A percentile compares a stretch with the other conserved stretches of the same genome.
phyloP scores from a whole-genome alignment of 2,888 invertebrate species.

The Lasioglossum leucozonium region DNA sequence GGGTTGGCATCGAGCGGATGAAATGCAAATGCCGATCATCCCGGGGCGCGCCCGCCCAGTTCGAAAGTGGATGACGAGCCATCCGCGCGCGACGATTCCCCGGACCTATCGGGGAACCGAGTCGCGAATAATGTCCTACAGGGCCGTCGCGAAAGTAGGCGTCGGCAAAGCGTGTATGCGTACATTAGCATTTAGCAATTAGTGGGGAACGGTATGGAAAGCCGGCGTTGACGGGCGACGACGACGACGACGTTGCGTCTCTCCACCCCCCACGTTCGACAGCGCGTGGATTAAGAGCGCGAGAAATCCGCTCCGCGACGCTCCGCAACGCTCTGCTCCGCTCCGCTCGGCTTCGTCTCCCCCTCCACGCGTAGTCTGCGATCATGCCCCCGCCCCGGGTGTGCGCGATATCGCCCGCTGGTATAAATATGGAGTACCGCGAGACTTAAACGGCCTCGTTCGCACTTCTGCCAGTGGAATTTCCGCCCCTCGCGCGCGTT shows the following conservation, averaged over 20 bases:
- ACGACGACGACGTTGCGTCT: background rate
- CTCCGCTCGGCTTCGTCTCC: background rate
- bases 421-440: constrained; percentile 63
- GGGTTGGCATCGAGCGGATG: background rate
- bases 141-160: constrained; percentile 66
- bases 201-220: constrained; percentile 60
- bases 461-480: constrained; percentile 58
- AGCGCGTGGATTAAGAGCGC: constrained; percentile 8
- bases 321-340: background rate
- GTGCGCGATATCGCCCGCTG: constrained; percentile 43
- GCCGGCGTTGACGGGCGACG: background rate
- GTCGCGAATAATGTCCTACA: constrained; percentile 57
- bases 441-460: constrained; percentile 51
- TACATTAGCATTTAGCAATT: constrained; percentile 78
- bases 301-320: background rate
- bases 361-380: constrained; percentile 5
- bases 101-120: constrained; percentile 43
- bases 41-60: constrained; percentile 45
- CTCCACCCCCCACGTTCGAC: background rate
- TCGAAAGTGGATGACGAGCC: constrained; percentile 54
- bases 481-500: constrained; percentile 49
- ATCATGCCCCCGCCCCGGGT: background rate
- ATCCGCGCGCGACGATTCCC: constrained; percentile 46
- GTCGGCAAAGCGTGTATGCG: constrained; percentile 67
- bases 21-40: constrained; percentile 60